These are phyloP conservation scores for Lasioglossum oenotherae DNA, from an alignment of 2,888 invertebrate species.

Conservation along the genomic window DNA sequence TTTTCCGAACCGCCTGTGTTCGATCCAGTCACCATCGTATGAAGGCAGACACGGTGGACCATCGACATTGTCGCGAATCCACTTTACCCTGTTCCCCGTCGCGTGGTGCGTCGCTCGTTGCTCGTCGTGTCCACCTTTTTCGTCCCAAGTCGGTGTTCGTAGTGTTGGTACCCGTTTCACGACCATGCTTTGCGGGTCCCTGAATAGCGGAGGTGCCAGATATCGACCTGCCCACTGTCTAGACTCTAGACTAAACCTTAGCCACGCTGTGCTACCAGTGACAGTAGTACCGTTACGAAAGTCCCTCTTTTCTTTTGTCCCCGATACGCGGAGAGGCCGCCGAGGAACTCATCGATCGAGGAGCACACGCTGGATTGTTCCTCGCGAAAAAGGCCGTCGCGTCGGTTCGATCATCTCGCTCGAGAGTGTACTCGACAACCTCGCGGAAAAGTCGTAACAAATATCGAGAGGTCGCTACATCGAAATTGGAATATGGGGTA, in stretches of 20 bases:
- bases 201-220: slow-evolving; percentile 72
- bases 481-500: no score
- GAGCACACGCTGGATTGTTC: slow-evolving; percentile 6
- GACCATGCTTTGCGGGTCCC: slow-evolving; percentile 42
- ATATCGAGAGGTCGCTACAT: neutral
- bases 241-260: slow-evolving; percentile 79
- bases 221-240: slow-evolving; percentile 80
- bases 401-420: neutral
- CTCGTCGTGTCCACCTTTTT: slow-evolving; percentile 16
- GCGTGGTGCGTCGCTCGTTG: neutral
- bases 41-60: slow-evolving; percentile 9
- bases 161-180: slow-evolving; percentile 53
- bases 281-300: slow-evolving; percentile 70
- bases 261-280: slow-evolving; percentile 59
- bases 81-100: slow-evolving; percentile 27
- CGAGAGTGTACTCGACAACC: neutral
- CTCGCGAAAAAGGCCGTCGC: slow-evolving; percentile 23
- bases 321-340: slow-evolving; percentile 46
- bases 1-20: slow-evolving; percentile 19
- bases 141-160: slow-evolving; percentile 16
- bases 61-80: slow-evolving; percentile 44
- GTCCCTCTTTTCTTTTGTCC: slow-evolving; percentile 55
- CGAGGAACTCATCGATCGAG: slow-evolving; percentile 40
- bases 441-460: neutral
- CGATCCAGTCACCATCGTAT: slow-evolving; percentile 21